Evolutionary conservation across 2,113 vertebrate species (phyloP).

Genomic region (Sitta europaea): DNA sequence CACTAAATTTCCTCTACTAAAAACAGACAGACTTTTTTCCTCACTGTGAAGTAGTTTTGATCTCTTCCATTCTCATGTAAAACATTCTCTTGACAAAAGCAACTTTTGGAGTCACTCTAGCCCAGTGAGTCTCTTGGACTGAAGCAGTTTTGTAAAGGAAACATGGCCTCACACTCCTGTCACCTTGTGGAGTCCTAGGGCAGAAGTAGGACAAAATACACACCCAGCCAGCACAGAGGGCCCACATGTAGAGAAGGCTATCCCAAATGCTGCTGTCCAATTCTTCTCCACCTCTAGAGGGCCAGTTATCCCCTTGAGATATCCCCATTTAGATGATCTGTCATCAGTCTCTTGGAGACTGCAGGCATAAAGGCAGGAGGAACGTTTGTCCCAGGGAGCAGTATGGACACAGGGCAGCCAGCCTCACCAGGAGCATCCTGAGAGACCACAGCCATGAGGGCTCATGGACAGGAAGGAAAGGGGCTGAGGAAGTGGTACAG

Average conservation of each 20-base stretch:
- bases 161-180: not conserved
- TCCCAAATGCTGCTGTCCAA: not conserved
- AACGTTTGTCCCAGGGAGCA: not conserved
- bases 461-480: not conserved
- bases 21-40: not conserved
- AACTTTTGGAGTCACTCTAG: not conserved
- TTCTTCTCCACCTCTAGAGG: not conserved
- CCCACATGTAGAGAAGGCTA: accelerated
- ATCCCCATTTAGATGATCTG: not conserved
- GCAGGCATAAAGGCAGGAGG: not conserved
- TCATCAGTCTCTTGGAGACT: not conserved
- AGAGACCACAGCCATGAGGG: not conserved
- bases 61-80: not conserved
- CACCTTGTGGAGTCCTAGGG: not conserved
- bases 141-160: not conserved
- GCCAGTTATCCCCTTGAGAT: not conserved
- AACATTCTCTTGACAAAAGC: not conserved
- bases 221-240: not conserved
- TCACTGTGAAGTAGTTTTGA: not conserved
- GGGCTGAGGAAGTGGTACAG: not conserved
- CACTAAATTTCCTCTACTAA: not conserved
- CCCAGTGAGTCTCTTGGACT: not conserved
- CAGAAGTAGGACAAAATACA: not conserved
- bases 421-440: not conserved
- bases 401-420: not conserved